Evolutionary conservation across 1,140 invertebrate genomes (phyloP).

Genomic region (Scaptomyza graminum): DNA sequence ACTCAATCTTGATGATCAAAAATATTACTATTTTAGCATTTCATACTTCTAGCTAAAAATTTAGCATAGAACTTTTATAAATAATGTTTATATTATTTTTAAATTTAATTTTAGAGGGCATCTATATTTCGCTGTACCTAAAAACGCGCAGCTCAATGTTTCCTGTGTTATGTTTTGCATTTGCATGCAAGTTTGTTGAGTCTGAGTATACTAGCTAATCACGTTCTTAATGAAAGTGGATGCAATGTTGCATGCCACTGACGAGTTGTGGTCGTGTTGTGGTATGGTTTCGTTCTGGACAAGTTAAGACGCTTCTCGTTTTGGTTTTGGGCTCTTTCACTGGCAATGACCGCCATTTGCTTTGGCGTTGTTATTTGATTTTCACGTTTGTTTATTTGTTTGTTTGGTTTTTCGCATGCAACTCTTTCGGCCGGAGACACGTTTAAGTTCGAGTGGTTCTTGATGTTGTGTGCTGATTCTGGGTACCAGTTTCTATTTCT

Average conservation of each 20-base stretch:
- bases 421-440: slow-evolving; percentile 28
- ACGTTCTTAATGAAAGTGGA: slow-evolving; percentile 82
- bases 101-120: slow-evolving; percentile 4
- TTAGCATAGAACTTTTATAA: background rate
- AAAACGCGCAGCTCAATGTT: slow-evolving; percentile 4
- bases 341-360: slow-evolving; percentile 76
- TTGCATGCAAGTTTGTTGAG: slow-evolving; percentile 66
- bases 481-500: slow-evolving; percentile 42
- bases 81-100: no score
- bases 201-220: slow-evolving; percentile 60
- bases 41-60: background rate
- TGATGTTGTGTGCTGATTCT: slow-evolving; percentile 41
- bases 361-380: slow-evolving; percentile 65
- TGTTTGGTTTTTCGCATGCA: slow-evolving; percentile 55
- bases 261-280: slow-evolving; percentile 20
- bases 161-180: slow-evolving; percentile 41
- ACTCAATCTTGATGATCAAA: background rate
- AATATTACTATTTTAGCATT: background rate
- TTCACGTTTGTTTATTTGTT: slow-evolving; percentile 67
- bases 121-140: background rate
- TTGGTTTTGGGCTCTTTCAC: slow-evolving; percentile 49
- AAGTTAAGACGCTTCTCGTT: slow-evolving; percentile 3
- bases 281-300: slow-evolving; percentile 13
- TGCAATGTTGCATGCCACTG: slow-evolving; percentile 31
- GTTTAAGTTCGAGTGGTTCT: slow-evolving; percentile 35